A percentile compares a stretch with the other conserved stretches of the same genome.
phyloP scores from a whole-genome alignment of 2,888 invertebrate genomes.

The Amphimallon solstitiale region DNA sequence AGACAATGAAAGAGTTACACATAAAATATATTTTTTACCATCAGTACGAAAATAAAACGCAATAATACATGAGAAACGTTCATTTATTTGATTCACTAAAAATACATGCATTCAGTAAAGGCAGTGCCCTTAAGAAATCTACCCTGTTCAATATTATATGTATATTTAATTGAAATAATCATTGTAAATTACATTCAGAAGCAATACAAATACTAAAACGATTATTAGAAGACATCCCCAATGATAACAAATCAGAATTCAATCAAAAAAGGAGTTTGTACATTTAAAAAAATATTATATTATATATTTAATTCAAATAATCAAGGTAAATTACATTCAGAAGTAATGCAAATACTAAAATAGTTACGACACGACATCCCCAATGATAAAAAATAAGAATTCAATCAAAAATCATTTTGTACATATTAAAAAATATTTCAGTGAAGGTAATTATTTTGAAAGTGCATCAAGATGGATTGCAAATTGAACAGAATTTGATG shows the following conservation, averaged over 20 bases:
- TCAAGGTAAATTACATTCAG: conserved; percentile 14
- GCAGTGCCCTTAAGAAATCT: conserved; percentile 52
- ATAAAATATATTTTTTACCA: no score
- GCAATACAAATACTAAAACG: conserved; percentile 1
- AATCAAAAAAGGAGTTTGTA: neutral
- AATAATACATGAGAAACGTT: conserved; percentile 43
- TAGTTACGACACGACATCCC: conserved; percentile 1
- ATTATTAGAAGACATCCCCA: conserved; percentile 3
- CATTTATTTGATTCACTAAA: conserved; percentile 46
- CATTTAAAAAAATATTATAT: conserved; percentile 1
- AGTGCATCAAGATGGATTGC: no score
- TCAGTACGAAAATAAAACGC: neutral
- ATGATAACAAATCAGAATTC: neutral
- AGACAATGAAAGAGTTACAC: no score
- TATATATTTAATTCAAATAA: conserved; percentile 28
- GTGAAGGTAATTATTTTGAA: neutral
- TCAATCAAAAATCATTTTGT: neutral
- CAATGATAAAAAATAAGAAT: neutral
- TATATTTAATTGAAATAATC: conserved; percentile 30
- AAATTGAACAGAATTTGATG: no score
- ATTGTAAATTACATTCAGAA: conserved; percentile 18
- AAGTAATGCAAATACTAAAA: conserved; percentile 8
- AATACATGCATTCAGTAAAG: conserved; percentile 52
- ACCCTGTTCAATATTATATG: conserved; percentile 48
- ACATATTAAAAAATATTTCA: neutral